Evolutionary conservation across 2,113 vertebrate genomes (phyloP).

Genomic region (Muntiacus reevesi): DNA sequence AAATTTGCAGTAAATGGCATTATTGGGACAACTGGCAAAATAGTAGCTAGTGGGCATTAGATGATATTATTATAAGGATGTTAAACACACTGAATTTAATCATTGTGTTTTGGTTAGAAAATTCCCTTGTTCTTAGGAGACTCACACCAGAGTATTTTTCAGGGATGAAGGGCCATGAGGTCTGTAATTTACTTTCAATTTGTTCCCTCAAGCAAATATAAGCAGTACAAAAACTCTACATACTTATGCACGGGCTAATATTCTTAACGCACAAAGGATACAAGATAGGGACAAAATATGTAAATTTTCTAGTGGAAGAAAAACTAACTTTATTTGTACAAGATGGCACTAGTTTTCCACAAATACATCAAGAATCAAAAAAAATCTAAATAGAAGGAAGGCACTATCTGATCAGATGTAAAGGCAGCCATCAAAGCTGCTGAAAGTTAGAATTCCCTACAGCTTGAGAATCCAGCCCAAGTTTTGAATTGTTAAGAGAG

Average conservation of each 20-base stretch:
- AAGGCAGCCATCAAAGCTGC: background rate
- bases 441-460: background rate
- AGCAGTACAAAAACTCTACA: background rate
- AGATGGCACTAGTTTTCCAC: background rate
- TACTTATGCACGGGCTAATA: background rate
- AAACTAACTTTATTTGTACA: background rate
- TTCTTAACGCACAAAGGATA: background rate
- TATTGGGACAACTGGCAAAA: background rate
- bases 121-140: background rate
- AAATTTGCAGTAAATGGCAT: background rate
- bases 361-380: background rate
- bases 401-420: background rate
- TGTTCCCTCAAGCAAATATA: background rate
- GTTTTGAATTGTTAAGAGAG: background rate
- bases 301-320: background rate
- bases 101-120: background rate
- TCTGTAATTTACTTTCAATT: background rate
- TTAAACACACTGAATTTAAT: background rate
- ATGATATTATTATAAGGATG: background rate
- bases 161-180: background rate
- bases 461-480: background rate
- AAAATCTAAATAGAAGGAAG: background rate
- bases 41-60: background rate
- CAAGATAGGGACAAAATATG: background rate
- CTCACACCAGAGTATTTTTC: background rate